Evolutionary conservation across 2,113 vertebrate species (phyloP), one percentile per base, ranked within the genome.

Genomic region (Rissa tridactyla): DNA sequence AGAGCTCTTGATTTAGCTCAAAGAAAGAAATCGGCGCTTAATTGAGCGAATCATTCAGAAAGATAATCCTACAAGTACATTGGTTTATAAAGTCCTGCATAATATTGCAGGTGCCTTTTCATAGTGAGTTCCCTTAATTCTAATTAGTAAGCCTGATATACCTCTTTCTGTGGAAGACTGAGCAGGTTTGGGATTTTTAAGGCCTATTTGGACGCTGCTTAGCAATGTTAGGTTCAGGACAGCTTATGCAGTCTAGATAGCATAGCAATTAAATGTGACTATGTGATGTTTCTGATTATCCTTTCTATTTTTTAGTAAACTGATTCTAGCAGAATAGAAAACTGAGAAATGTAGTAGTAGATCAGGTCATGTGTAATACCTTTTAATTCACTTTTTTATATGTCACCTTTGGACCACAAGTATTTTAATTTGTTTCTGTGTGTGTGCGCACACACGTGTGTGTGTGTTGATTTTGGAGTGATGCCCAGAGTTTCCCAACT

Each of bases 401-500:
- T 86, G 91, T 92, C 92, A 96, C 95, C 91, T 96, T 92, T 95
- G 91, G 89, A 47, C 91, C 97, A 58, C 95, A 96, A 80, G 86
- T 79, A 97, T 97, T 97, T 97, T 97, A 92, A 97, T 94, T 95
- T 96, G 91, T 91, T 94, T 94, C 91, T 96, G 7, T 80, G 94
- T 96, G 96, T 85, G 86, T 11, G 10, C 27, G 2, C 83, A 76
- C 86, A 64, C 55, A 13, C 15, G 62, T 3, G 52, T 93, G 82
- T 60, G 17, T 13, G 70, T 96, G 73, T 97, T 96, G 89, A 18
- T 86, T 85, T 87, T 97, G 96, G 97, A 97, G 75, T 3, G 27
- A 3, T 91, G 95, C 96, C 96, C 89, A 94, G 91, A 92, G 86
- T 94, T 94, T 89, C 70, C 86, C 77, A 73, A 10, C 90, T 97